Evolutionary conservation across 2,797 vertebrate species (phyloP), one percentile per base, ranked within the genome.

Genomic region (Chelonia mydas): DNA sequence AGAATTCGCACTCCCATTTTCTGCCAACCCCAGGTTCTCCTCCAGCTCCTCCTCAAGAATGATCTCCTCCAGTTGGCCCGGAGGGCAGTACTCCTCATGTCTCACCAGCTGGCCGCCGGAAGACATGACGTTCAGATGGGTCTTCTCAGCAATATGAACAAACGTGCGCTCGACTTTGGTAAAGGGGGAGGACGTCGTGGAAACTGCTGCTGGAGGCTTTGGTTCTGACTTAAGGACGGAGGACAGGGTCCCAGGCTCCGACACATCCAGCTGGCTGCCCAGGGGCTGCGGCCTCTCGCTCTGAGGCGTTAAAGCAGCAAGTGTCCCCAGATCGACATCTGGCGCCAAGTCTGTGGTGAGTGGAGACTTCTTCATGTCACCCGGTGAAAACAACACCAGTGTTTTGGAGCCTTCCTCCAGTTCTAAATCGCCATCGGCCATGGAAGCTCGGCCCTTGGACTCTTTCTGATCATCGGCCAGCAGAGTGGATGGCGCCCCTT

Each of bases 121-220:
- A 96, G 98, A 99, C 99, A 99, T 99, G 93, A 99, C 98, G 1
- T 99, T 99, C 25, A 99, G 98, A 97, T 99, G 99, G 27, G 99
- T 99, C 83, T 99, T 99, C 98, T 99, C 99, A 1, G 99, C 99
- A 25, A 99, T 99, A 89, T 99, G 99, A 94, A 99, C 97, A 94
- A 99, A 99, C 4, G 99, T 99, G 97, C 98, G 99, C 97, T 99
- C 99, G 0, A 99, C 99, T 98, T 99, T 99, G 98, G 99, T 99
- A 97, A 99, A 99, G 25, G 99, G 98, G 74, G 98, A 99, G 31
- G 99, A 99, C 79, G 99, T 98, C 37, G 99, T 98, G 83, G 97
- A 97, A 88, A 98, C 98, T 0, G 98, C 96, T 86, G 98, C 72
- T 0, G 97, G 98, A 7, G 99, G 99, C 95, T 99, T 99, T 93